Evolutionary conservation across 2,113 vertebrate genomes (phyloP).

Genomic region (Hepsetus odoe): DNA sequence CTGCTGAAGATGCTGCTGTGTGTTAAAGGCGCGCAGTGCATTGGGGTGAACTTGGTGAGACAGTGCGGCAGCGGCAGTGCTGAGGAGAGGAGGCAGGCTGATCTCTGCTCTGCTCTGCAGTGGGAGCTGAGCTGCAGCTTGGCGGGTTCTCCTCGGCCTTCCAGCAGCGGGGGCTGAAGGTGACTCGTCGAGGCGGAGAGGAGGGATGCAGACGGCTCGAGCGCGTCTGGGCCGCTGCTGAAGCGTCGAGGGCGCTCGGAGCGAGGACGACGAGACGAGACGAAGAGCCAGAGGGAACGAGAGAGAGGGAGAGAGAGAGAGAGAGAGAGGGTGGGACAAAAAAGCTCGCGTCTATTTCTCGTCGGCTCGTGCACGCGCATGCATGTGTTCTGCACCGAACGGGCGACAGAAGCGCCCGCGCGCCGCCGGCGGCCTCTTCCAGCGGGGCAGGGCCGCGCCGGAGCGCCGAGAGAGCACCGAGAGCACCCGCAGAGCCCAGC

Average conservation of each 20-base stretch:
- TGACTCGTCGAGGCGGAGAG: slow-evolving; percentile 63
- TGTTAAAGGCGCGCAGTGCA: too few relatives aligned
- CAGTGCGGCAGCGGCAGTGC: background rate
- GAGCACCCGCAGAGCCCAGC: slow-evolving; percentile 73
- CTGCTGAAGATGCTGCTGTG: too few relatives aligned
- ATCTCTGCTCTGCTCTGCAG: background rate
- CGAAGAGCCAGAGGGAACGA: background rate
- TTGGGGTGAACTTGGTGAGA: too few relatives aligned
- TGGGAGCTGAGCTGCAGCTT: slow-evolving; percentile 54
- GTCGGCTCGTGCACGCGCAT: slow-evolving; percentile 80
- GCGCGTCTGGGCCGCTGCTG: slow-evolving; percentile 58
- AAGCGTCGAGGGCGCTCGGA: slow-evolving; percentile 8
- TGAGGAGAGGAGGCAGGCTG: background rate
- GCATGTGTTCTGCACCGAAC: slow-evolving; percentile 96
- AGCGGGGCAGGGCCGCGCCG: slow-evolving; percentile 77
- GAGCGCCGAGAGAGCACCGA: slow-evolving; percentile 86
- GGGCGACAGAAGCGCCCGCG: slow-evolving; percentile 92
- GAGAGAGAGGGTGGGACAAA: background rate
- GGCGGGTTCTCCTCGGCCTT: slow-evolving; percentile 40
- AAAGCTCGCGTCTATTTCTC: slow-evolving; percentile 12
- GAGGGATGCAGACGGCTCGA: slow-evolving; percentile 75
- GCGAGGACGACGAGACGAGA: background rate
- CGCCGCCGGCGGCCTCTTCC: slow-evolving; percentile 85
- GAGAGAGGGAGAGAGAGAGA: background rate
- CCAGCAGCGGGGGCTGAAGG: slow-evolving; percentile 71